Percentiles rank a stretch among this genome's conserved stretches.
Evolutionary conservation across 2,888 invertebrate genomes (phyloP).

Genomic region (Amitus sp.): DNA sequence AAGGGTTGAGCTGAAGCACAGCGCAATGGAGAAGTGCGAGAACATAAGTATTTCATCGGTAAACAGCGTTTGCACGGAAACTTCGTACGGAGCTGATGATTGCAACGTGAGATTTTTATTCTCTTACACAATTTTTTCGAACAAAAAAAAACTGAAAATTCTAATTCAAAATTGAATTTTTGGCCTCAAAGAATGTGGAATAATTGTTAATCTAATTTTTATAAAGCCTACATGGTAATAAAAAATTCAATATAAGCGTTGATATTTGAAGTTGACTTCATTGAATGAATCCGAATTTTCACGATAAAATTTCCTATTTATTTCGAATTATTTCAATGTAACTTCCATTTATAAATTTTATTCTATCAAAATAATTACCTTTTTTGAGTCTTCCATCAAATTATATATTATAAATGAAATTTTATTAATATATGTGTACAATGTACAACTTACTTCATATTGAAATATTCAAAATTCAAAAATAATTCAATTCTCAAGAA

Average conservation of each 20-base stretch:
- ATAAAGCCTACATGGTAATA: neutral
- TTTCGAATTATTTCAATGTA: no score
- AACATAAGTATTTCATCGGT: constrained; percentile 86
- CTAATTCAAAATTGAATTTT: no score
- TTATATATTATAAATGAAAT: neutral
- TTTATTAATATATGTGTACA: no score
- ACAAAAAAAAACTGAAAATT: neutral
- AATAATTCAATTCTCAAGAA: no score
- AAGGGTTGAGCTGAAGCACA: constrained; percentile 80
- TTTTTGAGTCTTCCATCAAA: neutral
- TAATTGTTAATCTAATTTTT: no score
- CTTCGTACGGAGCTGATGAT: constrained; percentile 81
- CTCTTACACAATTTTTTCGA: no score
- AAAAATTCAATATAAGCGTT: neutral
- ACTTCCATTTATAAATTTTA: no score
- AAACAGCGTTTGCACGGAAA: constrained; percentile 86
- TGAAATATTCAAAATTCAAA: neutral
- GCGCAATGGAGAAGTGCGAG: constrained; percentile 83
- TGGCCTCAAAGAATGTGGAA: no score
- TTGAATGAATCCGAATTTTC: no score
- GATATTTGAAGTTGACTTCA: neutral
- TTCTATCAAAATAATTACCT: no score
- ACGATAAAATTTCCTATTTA: no score
- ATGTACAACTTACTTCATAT: no score
- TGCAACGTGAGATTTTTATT: constrained; percentile 83